Conservation (phyloP, 1,140 invertebrate species). For the Eueides isabella region DNA sequence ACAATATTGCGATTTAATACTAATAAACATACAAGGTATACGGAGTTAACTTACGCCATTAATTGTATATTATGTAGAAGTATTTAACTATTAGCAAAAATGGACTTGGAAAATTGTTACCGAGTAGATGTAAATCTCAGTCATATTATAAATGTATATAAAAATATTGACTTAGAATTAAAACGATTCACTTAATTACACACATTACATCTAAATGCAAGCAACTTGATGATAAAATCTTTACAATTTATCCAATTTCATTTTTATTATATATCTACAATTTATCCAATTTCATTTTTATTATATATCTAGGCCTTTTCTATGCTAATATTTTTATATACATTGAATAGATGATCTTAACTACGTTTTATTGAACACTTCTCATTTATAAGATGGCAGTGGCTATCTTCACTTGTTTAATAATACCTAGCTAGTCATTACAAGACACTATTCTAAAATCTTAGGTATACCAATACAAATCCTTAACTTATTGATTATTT, state of each 20-base stretch:
- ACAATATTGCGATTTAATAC: not conserved
- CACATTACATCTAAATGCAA: slow-evolving; percentile 2
- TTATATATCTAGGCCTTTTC: slow-evolving; percentile 13
- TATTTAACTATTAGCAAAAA: not conserved
- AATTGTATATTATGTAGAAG: not conserved
- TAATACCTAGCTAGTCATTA: slow-evolving; percentile 3
- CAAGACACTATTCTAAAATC: not conserved
- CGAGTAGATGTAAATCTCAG: not conserved
- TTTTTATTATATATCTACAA: slow-evolving; percentile 2
- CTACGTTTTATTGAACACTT: slow-evolving; percentile 2
- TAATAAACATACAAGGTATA: not conserved
- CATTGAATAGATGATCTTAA: slow-evolving; percentile 1
- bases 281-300: slow-evolving; percentile 1
- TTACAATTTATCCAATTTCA: slow-evolving; percentile 5
- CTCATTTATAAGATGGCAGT: slow-evolving; percentile 9
- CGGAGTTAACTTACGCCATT: not conserved
- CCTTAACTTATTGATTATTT: not conserved
- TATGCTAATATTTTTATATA: slow-evolving; percentile 14
- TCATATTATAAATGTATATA: slow-evolving; percentile 11
- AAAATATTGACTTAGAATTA: slow-evolving; percentile 11
- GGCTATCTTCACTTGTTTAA: slow-evolving; percentile 7
- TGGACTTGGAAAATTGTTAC: not conserved
- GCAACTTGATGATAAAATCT: not conserved
- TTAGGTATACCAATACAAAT: slow-evolving; percentile 4
- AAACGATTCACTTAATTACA: not conserved